Percentiles rank a stretch among this genome's conserved stretches.
Evolutionary conservation across 2,888 invertebrate species (phyloP).

Genomic region (Himalopsyche kuldschensis): DNA sequence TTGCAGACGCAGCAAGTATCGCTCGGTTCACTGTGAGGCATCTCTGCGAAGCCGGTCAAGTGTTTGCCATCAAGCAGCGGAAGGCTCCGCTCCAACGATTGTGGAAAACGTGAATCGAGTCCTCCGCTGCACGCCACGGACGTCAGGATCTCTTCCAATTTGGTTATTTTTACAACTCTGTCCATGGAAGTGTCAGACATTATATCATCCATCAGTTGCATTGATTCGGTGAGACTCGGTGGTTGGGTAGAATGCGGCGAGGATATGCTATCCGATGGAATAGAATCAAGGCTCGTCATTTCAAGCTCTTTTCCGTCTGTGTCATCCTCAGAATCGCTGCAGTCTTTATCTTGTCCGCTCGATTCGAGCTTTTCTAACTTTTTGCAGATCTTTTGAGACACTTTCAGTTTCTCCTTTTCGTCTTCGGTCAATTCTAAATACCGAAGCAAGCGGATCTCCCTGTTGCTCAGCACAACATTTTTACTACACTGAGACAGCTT

Average conservation of each 20-base stretch:
- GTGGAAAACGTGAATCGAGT: slow-evolving; percentile 56
- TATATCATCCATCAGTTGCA: slow-evolving; percentile 87
- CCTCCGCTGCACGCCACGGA: slow-evolving; percentile 74
- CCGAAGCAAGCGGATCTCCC: slow-evolving; percentile 85
- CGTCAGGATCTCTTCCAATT: slow-evolving; percentile 81
- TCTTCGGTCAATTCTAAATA: slow-evolving; percentile 90
- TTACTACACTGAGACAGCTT: slow-evolving; percentile 81
- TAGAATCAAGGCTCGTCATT: slow-evolving; percentile 80
- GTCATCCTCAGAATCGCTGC: slow-evolving; percentile 74
- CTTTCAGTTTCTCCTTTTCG: slow-evolving; percentile 88
- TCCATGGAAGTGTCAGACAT: slow-evolving; percentile 82
- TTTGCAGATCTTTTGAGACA: slow-evolving; percentile 88
- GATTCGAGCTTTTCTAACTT: slow-evolving; percentile 88
- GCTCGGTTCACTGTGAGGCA: slow-evolving; percentile 49
- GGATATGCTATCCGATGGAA: slow-evolving; percentile 73
- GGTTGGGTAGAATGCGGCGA: slow-evolving; percentile 79
- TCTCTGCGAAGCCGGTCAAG: slow-evolving; percentile 54
- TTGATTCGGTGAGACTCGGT: slow-evolving; percentile 82
- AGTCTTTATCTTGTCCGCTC: slow-evolving; percentile 73
- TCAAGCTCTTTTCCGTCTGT: slow-evolving; percentile 73
- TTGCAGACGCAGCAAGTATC: slow-evolving; percentile 54
- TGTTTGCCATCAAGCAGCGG: slow-evolving; percentile 59
- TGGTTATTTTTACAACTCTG: slow-evolving; percentile 81
- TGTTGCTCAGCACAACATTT: slow-evolving; percentile 86
- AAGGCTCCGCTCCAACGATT: slow-evolving; percentile 59